These are phyloP conservation scores for Vanessa tameamea DNA, from an alignment of 1,140 invertebrate species.

Conservation along the genomic window DNA sequence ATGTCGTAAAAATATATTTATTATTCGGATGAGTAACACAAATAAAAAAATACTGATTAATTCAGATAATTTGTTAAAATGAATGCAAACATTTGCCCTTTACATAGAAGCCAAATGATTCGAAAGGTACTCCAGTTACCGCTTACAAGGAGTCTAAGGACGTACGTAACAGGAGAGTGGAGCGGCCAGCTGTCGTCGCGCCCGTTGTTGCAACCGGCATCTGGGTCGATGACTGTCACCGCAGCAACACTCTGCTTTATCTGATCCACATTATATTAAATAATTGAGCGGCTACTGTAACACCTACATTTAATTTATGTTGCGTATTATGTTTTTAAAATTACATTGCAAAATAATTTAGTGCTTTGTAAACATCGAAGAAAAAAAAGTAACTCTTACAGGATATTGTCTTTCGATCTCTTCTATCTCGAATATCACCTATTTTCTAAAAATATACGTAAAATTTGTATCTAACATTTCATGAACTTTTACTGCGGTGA, in stretches of 20 bases:
- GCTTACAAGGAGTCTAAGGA: conserved; percentile 23
- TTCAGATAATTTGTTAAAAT: background rate
- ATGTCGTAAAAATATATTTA: no score
- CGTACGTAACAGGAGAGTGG: conserved; percentile 28
- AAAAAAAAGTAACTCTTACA: no score
- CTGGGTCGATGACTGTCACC: conserved; percentile 46
- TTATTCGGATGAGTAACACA: no score
- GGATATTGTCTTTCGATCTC: no score
- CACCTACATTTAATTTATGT: background rate
- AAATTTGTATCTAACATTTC: no score
- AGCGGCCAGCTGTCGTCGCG: conserved; percentile 30
- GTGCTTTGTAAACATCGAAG: background rate
- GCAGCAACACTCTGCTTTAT: conserved; percentile 40
- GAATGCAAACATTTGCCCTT: background rate
- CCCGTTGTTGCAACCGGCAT: conserved; percentile 42
- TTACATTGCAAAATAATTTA: no score
- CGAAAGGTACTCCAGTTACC: conserved; percentile 7
- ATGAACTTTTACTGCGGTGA: no score
- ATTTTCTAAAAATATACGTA: no score
- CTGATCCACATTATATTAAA: conserved; percentile 32
- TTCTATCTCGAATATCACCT: no score
- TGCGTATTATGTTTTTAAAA: background rate
- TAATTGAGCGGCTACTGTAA: background rate
- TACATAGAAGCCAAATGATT: conserved; percentile 8
- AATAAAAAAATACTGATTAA: no score